Base-by-base conservation (phyloP, 2,888 invertebrate genomes). In the Patella caerulea region DNA sequence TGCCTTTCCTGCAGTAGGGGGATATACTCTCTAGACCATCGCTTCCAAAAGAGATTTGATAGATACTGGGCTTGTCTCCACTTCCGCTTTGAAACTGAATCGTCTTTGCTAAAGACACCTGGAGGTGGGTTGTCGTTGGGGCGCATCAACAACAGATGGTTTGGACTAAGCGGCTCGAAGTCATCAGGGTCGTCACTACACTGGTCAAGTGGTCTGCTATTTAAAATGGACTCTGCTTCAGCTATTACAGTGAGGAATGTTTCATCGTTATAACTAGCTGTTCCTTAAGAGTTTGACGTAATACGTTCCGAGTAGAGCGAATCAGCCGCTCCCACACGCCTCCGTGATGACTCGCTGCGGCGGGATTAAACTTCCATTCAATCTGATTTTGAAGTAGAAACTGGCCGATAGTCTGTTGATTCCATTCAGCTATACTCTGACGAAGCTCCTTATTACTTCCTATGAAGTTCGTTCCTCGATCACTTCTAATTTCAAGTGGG, bases 281-380 rank as follows among this genome's bases (percentile, higher is more conserved):
- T 2, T 55, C 2, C 17, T 55, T 12, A 17, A 55, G 55, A 15
- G 55, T 55, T 17, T 55, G 2, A 3, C 29, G 29, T 15, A 55
- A 59, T 15, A 82, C 72, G 17, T 74, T 75, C 15, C 81, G 53
- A 15, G 72, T 76, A 24, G 78, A 76, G 53, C 82, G 52, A 29
- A 82, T 82, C 29, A 78, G 55, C 54, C 83, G 53, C 77, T 83
- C 80, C 80, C 80, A 83, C 17, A 82, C 75, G 34, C 83, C 82
- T 14, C 82, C 79, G 54, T 73, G 69, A 65, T 83, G 82, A 55
- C 55, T 55, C 17, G 55, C 55, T 15, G 55, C 55, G 14, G 55
- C 55, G 17, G 55, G 55, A 4, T 55, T 55, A 2, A 2, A 55
- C 55, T 55, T 55, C 55, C 55, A 55, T 15, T 55, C 55, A 55